Evolutionary conservation across 1,140 invertebrate species (phyloP).

Genomic region (Galleria mellonella): DNA sequence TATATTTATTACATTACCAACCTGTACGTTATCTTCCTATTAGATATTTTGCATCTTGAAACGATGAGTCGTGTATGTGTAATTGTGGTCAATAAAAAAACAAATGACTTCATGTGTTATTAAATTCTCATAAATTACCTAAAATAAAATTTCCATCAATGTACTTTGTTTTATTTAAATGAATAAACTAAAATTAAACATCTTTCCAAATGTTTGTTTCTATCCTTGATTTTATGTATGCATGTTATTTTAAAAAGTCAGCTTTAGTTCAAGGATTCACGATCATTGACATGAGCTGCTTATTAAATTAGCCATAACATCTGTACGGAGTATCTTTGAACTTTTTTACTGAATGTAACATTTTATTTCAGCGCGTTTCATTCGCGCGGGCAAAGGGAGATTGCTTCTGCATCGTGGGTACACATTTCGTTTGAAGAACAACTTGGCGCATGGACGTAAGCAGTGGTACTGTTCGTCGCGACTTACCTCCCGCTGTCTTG

Average conservation of each 20-base stretch:
- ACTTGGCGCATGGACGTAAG: constrained; percentile 61
- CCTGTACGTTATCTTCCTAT: constrained; percentile 1
- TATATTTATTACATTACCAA: constrained; percentile 2
- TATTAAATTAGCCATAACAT: constrained; percentile 24
- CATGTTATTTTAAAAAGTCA: background rate
- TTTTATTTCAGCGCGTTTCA: constrained; percentile 47
- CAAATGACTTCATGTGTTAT: background rate
- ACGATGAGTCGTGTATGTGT: constrained; percentile 18
- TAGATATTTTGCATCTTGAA: constrained; percentile 13
- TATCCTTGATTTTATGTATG: background rate
- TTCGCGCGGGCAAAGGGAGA: constrained; percentile 62
- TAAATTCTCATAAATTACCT: too few relatives aligned
- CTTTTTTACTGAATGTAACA: background rate
- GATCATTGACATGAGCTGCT: background rate
- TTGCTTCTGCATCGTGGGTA: constrained; percentile 62
- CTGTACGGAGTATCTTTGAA: constrained; percentile 7
- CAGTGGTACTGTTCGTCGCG: constrained; percentile 69
- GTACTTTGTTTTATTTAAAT: too few relatives aligned
- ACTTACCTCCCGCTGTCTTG: constrained; percentile 58
- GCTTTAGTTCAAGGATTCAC: constrained; percentile 4
- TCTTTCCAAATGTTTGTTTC: too few relatives aligned
- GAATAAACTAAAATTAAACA: too few relatives aligned
- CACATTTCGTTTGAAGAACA: constrained; percentile 66
- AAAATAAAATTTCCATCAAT: too few relatives aligned
- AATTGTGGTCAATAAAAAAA: constrained; percentile 19